Base-by-base conservation (phyloP, 92 coral and sea anemone genomes). In the Phenganax stokvisi region DNA sequence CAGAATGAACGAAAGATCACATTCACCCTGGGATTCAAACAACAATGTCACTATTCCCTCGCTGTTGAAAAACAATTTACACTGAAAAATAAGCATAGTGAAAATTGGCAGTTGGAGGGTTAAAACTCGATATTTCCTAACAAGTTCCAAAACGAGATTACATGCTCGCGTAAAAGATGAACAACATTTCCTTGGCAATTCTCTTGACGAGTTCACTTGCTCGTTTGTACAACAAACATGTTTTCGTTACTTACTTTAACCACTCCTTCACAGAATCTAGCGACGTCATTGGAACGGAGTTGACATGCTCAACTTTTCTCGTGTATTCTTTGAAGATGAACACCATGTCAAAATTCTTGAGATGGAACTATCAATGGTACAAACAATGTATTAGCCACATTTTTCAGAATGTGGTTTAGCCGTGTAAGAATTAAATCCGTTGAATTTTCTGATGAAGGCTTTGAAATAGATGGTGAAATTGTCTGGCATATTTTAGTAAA, bases 291-390 rank as follows among this genome's bases (percentile, higher is more conserved):
- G 98, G 98, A 77, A 94, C 89, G 11, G 98, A 96, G 80, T 92
- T 94, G 66, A 92, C 93, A 81, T 94, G 98, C 58, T 94, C 98
- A 8, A 94, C 97, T 78, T 94, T 94, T 10, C 98, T 89, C 51
- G 92, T 89, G 89, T 94, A 94, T 89, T 94, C 98, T 88, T 94
- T 94, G 92, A 94, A 94, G 78, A 94, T 90, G 82, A 94, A 94
- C 76, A 94, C 98, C 98, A 94, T 94, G 85, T 94, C 98, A 72
- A 92, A 94, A 71, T 94, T 94, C 90, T 94, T 94, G 69, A 94
- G 80, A 69, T 94, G 98, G 81, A 94, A 94, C 98, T 94, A 80
- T 0, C 84, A 5, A 74, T 59, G 25, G 54, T 56, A 76, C 70
- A 64, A 64, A 76, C 15, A 29, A 56, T 17, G 31, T 13, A 77